Evolutionary conservation across 2,797 vertebrate species (phyloP), one percentile per base, ranked within the genome.

Genomic region (Oreochromis grahami): DNA sequence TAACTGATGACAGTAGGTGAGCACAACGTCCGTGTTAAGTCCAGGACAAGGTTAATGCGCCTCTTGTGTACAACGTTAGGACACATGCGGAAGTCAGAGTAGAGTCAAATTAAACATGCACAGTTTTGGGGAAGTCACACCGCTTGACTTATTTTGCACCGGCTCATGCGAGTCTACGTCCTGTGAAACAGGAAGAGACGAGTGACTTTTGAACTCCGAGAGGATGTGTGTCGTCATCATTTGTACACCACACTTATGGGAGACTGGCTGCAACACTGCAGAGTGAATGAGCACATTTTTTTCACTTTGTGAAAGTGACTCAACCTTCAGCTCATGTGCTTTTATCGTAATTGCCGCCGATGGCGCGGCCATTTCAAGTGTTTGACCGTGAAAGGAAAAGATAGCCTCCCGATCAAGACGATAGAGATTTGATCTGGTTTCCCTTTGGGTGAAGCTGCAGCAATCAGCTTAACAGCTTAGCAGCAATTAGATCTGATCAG

Each of bases 181-280:
- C 95, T 96, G 94, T 94, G 81, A 89, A 94, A 93, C 93, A 96
- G 95, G 96, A 97, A 95, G 91, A 91, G 93, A 94, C 77, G 86
- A 88, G 86, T 95, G 95, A 96, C 94, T 91, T 93, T 81, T 94
- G 88, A 94, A 90, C 92, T 79, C 74, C 34, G 56, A 84, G 83
- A 95, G 95, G 92, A 95, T 95, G 92, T 58, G 80, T 93, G 87
- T 92, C 90, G 89, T 96, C 95, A 95, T 91, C 77, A 11, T 77
- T 86, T 84, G 80, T 80, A 56, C 87, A 84, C 89, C 87, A 86
- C 87, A 88, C 79, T 89, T 84, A 84, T 6, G 19, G 19, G 48
- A 60, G 85, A 74, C 65, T 8, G 41, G 29, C 55, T 63, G 65
- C 9, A 21, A 13, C 38, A 10, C 53, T 68, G 81, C 79, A 65